Evolutionary conservation across 30 jellyfish, hydroid and myxozoan genomes (phyloP).

Genomic region (Pseudorhiza aurosa): DNA sequence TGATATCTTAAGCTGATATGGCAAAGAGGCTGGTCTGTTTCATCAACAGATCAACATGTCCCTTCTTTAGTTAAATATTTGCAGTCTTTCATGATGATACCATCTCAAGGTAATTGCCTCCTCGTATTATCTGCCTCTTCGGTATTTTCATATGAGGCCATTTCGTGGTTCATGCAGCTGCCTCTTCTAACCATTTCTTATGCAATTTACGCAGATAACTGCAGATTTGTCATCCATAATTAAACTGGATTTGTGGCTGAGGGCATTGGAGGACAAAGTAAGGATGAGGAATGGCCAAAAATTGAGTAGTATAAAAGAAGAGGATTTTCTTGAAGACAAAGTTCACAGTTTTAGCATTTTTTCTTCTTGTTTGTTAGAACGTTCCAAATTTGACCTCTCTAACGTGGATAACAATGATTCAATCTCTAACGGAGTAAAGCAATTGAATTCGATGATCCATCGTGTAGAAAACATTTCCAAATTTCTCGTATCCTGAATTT

Average conservation of each 20-base stretch:
- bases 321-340: background rate
- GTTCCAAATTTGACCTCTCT: background rate
- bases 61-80: too few species aligned
- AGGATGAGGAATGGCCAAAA: background rate
- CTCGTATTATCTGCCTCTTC: too few species aligned
- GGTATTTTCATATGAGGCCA: too few species aligned
- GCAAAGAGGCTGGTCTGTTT: too few species aligned
- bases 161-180: too few species aligned
- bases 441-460: background rate
- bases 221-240: background rate
- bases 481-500: background rate
- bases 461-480: background rate
- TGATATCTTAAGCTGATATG: too few species aligned
- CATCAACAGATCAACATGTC: too few species aligned
- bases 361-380: conserved; percentile 1
- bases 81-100: too few species aligned
- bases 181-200: too few species aligned
- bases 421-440: background rate
- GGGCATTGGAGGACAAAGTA: background rate
- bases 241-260: conserved; percentile 40
- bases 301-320: background rate
- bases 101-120: too few species aligned
- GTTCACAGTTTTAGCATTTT: background rate
- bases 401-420: background rate
- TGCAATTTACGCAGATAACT: conserved; percentile 24